Evolutionary conservation across 1,140 invertebrate species (phyloP).

Genomic region (Zaprionus taronus): DNA sequence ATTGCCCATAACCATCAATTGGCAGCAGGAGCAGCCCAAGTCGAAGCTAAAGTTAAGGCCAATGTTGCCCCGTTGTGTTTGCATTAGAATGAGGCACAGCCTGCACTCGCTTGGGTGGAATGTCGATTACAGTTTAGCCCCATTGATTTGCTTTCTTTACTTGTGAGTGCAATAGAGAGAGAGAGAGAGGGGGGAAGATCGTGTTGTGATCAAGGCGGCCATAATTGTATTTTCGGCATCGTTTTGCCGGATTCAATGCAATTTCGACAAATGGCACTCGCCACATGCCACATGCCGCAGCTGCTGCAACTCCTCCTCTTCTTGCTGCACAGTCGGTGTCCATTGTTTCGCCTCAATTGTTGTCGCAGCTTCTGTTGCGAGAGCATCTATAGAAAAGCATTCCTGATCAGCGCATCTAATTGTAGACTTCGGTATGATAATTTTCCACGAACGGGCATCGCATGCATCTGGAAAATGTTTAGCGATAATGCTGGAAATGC

Average conservation of each 20-base stretch:
- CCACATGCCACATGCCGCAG: constrained; percentile 28
- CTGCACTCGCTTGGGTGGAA: constrained; percentile 37
- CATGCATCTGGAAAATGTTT: constrained; percentile 61
- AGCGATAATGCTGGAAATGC: constrained; percentile 49
- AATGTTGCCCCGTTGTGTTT: constrained; percentile 47
- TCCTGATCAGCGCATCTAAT: constrained; percentile 63
- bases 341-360: constrained; percentile 60
- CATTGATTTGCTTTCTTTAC: constrained; percentile 58
- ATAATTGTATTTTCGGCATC: constrained; percentile 80
- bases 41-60: neutral
- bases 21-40: constrained; percentile 43
- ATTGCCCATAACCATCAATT: constrained; percentile 83
- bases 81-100: constrained; percentile 73
- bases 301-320: constrained; percentile 22
- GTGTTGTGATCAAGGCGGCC: constrained; percentile 63
- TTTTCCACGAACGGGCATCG: constrained; percentile 46
- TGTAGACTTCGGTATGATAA: constrained; percentile 74
- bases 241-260: constrained; percentile 58
- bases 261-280: constrained; percentile 71
- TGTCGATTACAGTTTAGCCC: constrained; percentile 68
- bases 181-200: constrained; percentile 39
- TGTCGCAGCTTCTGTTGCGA: constrained; percentile 53
- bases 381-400: constrained; percentile 54
- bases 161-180: constrained; percentile 26
- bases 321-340: constrained; percentile 33